Evolutionary conservation across 1,140 invertebrate species (phyloP).

Genomic region (Diabrotica undecimpunctata): DNA sequence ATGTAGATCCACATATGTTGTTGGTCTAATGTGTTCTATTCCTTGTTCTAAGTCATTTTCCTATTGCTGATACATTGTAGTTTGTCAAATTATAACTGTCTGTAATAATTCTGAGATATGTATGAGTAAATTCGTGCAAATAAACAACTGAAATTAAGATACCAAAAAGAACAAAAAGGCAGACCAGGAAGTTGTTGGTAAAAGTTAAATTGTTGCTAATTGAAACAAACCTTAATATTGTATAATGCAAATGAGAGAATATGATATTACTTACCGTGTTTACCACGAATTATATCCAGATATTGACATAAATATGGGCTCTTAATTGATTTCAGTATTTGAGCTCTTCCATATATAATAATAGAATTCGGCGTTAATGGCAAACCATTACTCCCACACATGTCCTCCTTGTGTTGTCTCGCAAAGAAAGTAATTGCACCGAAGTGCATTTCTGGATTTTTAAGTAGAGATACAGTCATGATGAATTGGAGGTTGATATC

Average conservation of each 20-base stretch:
- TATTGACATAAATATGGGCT: slow-evolving; percentile 84
- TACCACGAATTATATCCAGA: slow-evolving; percentile 86
- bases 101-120: no score
- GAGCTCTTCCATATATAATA: slow-evolving; percentile 85
- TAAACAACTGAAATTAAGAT: no score
- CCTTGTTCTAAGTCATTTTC: no score
- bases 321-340: slow-evolving; percentile 73
- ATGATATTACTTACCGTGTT: slow-evolving; percentile 71
- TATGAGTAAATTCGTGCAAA: no score
- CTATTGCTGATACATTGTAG: no score
- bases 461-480: slow-evolving; percentile 28
- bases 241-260: slow-evolving; percentile 23
- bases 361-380: slow-evolving; percentile 95
- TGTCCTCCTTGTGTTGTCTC: slow-evolving; percentile 82
- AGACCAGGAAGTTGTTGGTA: no score
- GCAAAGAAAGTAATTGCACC: slow-evolving; percentile 89
- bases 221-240: background rate
- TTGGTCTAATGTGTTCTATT: no score
- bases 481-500: no score
- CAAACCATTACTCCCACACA: slow-evolving; percentile 91
- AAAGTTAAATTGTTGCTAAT: background rate
- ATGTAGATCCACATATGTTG: no score
- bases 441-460: slow-evolving; percentile 53
- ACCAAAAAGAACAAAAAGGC: no score
- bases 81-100: no score